A percentile compares a stretch with the other conserved stretches of the same genome.
Evolutionary conservation across 2,113 vertebrate genomes (phyloP).

Genomic region (Gallinago paraguaiae): DNA sequence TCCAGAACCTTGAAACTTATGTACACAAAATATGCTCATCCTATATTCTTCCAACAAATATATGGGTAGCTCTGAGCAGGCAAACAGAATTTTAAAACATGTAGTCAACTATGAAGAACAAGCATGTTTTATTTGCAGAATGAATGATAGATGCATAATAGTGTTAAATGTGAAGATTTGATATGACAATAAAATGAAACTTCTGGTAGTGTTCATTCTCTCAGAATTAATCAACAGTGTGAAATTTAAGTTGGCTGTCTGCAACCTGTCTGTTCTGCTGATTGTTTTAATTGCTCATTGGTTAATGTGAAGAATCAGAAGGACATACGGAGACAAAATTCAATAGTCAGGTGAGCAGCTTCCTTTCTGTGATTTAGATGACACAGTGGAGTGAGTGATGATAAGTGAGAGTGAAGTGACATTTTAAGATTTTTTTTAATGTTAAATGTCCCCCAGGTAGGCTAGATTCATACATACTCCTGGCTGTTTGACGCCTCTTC

Average conservation of each 20-base stretch:
- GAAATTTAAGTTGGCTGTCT: conserved; percentile 14
- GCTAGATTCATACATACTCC: neutral
- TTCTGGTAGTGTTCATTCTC: neutral
- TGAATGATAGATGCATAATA: neutral
- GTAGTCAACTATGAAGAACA: neutral
- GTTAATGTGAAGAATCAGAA: neutral
- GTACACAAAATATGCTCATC: neutral
- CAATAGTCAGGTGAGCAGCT: conserved; percentile 1
- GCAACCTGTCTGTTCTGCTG: conserved; percentile 6
- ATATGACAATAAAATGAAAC: conserved; percentile 28
- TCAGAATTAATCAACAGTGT: conserved; percentile 35
- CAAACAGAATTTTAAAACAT: neutral
- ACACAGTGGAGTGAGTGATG: neutral
- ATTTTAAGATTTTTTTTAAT: neutral
- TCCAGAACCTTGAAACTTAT: neutral
- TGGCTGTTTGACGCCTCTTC: neutral
- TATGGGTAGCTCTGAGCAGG: neutral
- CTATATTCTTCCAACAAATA: neutral
- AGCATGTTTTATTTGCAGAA: neutral
- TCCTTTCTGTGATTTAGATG: neutral
- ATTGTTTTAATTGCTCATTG: conserved; percentile 16
- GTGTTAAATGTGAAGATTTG: neutral
- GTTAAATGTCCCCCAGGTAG: neutral
- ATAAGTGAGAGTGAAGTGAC: neutral
- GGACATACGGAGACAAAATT: neutral